A percentile compares a stretch with the other conserved stretches of the same genome.
These are phyloP conservation scores for Drosophila quinaria DNA, from an alignment of 2,888 invertebrate genomes.

Conservation along the genomic window DNA sequence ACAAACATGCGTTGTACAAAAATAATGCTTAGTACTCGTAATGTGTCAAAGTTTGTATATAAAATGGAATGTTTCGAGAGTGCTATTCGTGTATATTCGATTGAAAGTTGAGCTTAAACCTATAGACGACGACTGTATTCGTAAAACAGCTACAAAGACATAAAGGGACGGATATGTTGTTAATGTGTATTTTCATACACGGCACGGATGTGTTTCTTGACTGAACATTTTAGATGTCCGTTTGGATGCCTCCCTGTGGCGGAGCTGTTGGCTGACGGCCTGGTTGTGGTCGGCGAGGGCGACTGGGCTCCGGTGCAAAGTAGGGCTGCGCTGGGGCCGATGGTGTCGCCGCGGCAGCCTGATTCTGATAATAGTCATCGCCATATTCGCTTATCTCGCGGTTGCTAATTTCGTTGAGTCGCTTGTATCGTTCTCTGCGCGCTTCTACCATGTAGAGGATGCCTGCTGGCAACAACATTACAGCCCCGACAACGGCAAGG, in stretches of 20 bases:
- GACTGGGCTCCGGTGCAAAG: constrained; percentile 76
- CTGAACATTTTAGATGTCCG: constrained; percentile 89
- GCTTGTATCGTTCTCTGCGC: constrained; percentile 91
- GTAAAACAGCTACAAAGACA: constrained; percentile 4
- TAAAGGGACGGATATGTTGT: constrained; percentile 35
- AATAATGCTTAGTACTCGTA: constrained; percentile 26
- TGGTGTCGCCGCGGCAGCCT: constrained; percentile 43
- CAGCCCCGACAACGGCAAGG: constrained; percentile 92
- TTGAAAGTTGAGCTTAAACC: constrained; percentile 32
- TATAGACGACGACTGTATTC: constrained; percentile 21
- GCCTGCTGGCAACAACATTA: constrained; percentile 91
- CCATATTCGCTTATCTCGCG: constrained; percentile 89
- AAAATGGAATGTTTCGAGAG: constrained; percentile 38
- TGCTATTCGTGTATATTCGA: constrained; percentile 40
- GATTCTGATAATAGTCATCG: constrained; percentile 85
- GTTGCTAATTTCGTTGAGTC: constrained; percentile 90
- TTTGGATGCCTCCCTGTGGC: constrained; percentile 87
- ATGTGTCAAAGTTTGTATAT: constrained; percentile 32
- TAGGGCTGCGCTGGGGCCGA: constrained; percentile 49
- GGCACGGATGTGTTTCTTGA: constrained; percentile 23
- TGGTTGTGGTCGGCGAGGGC: constrained; percentile 81
- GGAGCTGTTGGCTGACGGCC: constrained; percentile 66
- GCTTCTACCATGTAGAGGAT: constrained; percentile 94
- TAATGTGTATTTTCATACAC: not conserved
- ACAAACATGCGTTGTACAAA: constrained; percentile 28